A percentile compares a stretch with the other conserved stretches of the same genome.
These are phyloP conservation scores for Cryptotis parvus DNA, from an alignment of 2,113 vertebrate genomes.

Conservation along the genomic window DNA sequence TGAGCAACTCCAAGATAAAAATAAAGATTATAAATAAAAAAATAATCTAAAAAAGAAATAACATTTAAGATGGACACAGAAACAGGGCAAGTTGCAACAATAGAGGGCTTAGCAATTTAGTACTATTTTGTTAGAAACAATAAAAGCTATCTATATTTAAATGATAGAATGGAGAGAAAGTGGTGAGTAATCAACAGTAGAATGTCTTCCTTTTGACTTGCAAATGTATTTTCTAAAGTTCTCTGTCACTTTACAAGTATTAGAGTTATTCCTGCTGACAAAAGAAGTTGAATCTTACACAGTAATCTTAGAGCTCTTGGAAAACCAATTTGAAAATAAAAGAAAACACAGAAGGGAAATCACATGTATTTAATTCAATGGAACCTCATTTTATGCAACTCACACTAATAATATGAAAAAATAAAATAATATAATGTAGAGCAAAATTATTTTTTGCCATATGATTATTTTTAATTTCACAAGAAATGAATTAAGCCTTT, in stretches of 20 bases:
- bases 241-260: conserved; percentile 32
- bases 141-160: conserved; percentile 73
- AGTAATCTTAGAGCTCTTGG: conserved; percentile 39
- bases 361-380: conserved; percentile 38
- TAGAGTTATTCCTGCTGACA: conserved; percentile 42
- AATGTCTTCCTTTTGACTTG: conserved; percentile 51
- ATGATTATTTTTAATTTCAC: conserved; percentile 35
- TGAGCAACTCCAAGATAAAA: background rate
- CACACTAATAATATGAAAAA: conserved; percentile 48
- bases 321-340: conserved; percentile 66
- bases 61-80: conserved; percentile 45
- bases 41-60: conserved; percentile 38
- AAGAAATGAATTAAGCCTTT: background rate
- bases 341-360: conserved; percentile 49
- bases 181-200: conserved; percentile 35
- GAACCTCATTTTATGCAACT: conserved; percentile 17
- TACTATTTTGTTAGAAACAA: conserved; percentile 68
- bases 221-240: conserved; percentile 63
- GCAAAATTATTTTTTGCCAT: conserved; percentile 20
- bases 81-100: conserved; percentile 53
- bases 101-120: conserved; percentile 48
- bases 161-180: conserved; percentile 41
- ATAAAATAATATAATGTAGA: conserved; percentile 18
- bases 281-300: background rate
- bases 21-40: conserved; percentile 39